phyloP scores from a whole-genome alignment of 2,888 invertebrate genomes.

The Lissonota sp. region DNA sequence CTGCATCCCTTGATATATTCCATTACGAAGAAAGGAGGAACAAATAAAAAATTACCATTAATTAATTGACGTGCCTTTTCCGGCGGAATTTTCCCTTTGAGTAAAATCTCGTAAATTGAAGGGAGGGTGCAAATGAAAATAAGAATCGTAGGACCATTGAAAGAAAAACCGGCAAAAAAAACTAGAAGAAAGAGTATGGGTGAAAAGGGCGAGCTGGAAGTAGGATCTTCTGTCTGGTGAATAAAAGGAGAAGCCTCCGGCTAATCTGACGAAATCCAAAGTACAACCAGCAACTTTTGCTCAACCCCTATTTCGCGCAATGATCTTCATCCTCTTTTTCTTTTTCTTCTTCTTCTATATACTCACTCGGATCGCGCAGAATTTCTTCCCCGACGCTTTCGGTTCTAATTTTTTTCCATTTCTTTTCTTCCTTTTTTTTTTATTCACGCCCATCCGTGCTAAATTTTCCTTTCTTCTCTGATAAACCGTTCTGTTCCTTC shows the following conservation, averaged over 20 bases:
- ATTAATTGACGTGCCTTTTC: neutral
- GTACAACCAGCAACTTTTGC: constrained; percentile 43
- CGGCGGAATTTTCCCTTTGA: neutral
- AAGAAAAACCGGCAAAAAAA: constrained; percentile 17
- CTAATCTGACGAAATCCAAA: constrained; percentile 35
- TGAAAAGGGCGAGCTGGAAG: constrained; percentile 35
- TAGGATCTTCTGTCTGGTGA: constrained; percentile 29
- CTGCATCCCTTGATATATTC: too few relatives aligned
- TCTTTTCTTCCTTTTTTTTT: constrained; percentile 5
- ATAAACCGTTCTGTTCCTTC: constrained; percentile 14
- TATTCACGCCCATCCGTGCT: neutral
- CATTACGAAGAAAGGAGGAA: too few relatives aligned
- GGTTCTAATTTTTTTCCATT: neutral
- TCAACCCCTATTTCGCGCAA: constrained; percentile 19
- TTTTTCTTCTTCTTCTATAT: constrained; percentile 23
- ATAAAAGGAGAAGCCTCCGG: constrained; percentile 26
- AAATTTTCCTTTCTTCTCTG: constrained; percentile 7
- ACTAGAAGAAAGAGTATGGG: neutral
- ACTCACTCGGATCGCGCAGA: too few relatives aligned
- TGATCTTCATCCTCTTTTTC: constrained; percentile 19
- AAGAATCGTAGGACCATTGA: constrained; percentile 2
- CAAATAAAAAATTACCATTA: neutral
- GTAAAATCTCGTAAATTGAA: constrained; percentile 10
- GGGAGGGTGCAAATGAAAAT: constrained; percentile 4
- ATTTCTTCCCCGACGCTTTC: too few relatives aligned